Evolutionary conservation across 2,888 invertebrate genomes (phyloP).

Genomic region (Nemurella pictetii): DNA sequence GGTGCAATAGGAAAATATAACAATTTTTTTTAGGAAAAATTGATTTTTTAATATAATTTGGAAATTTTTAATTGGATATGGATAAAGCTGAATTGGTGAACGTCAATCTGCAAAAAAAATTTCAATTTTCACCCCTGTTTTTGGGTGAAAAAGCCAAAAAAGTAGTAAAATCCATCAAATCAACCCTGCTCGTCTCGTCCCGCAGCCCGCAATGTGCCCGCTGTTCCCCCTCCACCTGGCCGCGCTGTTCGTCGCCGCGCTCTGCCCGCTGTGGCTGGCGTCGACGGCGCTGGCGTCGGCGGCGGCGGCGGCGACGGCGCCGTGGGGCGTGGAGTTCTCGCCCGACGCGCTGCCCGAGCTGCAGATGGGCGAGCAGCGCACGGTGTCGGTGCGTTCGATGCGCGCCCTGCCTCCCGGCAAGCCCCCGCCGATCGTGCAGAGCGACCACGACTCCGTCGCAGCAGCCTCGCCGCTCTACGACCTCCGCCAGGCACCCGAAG

Average conservation of each 20-base stretch:
- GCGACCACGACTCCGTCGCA: conserved; percentile 19
- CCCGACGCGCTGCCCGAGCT: conserved; percentile 52
- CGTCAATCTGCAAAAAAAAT: no score
- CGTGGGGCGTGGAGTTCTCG: conserved; percentile 49
- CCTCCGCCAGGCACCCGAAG: conserved; percentile 39
- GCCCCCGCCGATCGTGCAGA: conserved; percentile 30
- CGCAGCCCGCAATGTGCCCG: conserved; percentile 58
- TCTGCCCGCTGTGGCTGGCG: conserved; percentile 59
- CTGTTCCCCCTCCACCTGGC: conserved; percentile 64
- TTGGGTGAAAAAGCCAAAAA: no score
- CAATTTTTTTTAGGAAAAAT: no score
- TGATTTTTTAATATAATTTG: no score
- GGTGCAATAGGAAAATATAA: no score
- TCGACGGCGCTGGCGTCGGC: conserved; percentile 54
- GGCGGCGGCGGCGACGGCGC: conserved; percentile 45
- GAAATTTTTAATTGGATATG: no score
- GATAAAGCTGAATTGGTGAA: no score
- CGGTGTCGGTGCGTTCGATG: conserved; percentile 53
- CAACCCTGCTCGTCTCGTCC: background rate
- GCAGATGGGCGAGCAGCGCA: conserved; percentile 55
- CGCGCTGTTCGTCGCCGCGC: conserved; percentile 58
- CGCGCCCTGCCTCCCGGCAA: conserved; percentile 47
- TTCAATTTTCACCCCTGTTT: no score
- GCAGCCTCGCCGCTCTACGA: background rate
- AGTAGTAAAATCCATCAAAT: background rate